Evolutionary conservation across 2,888 invertebrate genomes (phyloP).

Genomic region (Tanypteryx hageni): DNA sequence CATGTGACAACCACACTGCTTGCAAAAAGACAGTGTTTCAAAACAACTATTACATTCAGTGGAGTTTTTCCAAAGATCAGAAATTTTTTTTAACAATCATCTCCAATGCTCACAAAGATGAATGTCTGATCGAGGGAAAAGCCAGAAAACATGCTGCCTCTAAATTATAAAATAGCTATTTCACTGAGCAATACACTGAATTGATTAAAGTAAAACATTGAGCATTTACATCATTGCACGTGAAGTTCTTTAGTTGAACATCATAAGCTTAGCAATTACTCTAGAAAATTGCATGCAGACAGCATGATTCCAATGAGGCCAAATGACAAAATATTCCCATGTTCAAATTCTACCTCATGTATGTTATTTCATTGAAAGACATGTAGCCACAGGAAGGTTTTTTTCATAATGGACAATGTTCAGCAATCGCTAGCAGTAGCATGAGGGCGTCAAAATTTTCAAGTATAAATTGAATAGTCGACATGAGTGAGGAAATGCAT

Average conservation of each 20-base stretch:
- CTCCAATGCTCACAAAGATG: background rate
- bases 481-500: background rate
- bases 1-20: constrained; percentile 36
- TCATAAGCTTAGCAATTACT: constrained; percentile 40
- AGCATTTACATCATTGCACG: constrained; percentile 54
- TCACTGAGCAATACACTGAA: constrained; percentile 54
- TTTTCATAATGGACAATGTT: constrained; percentile 44
- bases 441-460: constrained; percentile 35
- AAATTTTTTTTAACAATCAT: background rate
- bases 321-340: constrained; percentile 52
- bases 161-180: constrained; percentile 30
- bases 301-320: constrained; percentile 47
- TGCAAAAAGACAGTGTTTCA: constrained; percentile 45
- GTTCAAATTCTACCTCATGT: constrained; percentile 49
- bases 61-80: constrained; percentile 27
- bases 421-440: constrained; percentile 39
- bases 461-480: constrained; percentile 39
- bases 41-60: constrained; percentile 44
- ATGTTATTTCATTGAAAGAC: constrained; percentile 53
- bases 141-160: constrained; percentile 52
- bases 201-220: constrained; percentile 33
- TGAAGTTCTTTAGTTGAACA: constrained; percentile 55
- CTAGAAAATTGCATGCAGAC: constrained; percentile 18
- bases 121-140: constrained; percentile 35
- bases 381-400: constrained; percentile 61